phyloP scores from a whole-genome alignment of 2,888 invertebrate species.

The Mamestra brassicae region DNA sequence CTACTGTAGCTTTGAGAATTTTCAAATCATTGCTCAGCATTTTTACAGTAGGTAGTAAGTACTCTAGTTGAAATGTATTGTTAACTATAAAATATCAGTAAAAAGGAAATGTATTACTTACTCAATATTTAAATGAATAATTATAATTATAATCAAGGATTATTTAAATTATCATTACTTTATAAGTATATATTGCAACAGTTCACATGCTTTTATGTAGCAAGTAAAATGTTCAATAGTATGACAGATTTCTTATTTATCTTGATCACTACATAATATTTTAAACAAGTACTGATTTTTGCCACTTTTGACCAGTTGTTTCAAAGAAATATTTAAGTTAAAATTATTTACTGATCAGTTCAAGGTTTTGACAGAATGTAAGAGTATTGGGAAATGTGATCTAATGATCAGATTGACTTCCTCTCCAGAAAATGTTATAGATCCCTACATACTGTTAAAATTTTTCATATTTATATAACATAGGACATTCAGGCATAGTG shows the following conservation, averaged over 20 bases:
- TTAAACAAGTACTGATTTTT: neutral
- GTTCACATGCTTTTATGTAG: neutral
- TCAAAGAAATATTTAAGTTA: neutral
- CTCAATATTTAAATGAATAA: too few species aligned
- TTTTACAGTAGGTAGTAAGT: neutral
- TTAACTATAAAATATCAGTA: neutral
- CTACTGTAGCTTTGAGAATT: neutral
- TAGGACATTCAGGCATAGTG: conserved; percentile 49
- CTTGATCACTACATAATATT: neutral
- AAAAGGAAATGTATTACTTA: too few species aligned
- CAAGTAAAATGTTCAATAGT: neutral
- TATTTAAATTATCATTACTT: neutral
- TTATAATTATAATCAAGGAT: neutral
- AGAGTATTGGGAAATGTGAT: too few species aligned
- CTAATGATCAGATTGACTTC: neutral
- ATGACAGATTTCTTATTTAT: conserved; percentile 11
- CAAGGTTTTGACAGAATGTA: neutral
- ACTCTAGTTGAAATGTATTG: neutral
- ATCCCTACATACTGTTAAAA: neutral
- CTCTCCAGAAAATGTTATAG: too few species aligned
- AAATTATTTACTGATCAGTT: neutral
- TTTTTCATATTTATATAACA: conserved; percentile 37
- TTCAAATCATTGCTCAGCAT: neutral
- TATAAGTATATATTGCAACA: neutral
- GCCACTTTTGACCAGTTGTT: too few species aligned